Evolutionary conservation across 2,888 invertebrate species (phyloP), one percentile per base, ranked within the genome.

Genomic region (Amphipyra tragopoginis): DNA sequence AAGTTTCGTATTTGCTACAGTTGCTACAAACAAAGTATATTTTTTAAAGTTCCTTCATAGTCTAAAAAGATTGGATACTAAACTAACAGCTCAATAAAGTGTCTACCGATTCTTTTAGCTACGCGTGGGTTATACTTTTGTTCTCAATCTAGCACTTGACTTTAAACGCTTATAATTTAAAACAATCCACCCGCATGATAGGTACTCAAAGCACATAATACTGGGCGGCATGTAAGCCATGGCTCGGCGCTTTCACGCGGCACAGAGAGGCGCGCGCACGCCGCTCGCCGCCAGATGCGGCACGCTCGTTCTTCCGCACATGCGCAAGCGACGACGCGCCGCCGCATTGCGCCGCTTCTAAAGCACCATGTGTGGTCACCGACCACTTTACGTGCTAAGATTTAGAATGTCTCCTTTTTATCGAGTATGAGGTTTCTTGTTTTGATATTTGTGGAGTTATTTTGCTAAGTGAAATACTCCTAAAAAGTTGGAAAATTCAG

Each of bases 241-340:
- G 2, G 34, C 42, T 58, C 21, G 44, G 65, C 48, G 52, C 61
- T 68, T 72, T 74, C 63, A 45, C 57, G 62, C 56, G 39, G 56
- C 50, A 10, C 33, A 44, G 14, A 40, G 49, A 61, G 53, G 65
- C 59, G 73, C 70, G 75, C 80, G 77, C 75, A 67, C 76, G 77
- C 74, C 21, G 21, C n/a, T n/a, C 21, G 21, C 21, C 57, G 79
- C 79, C 86, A 87, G 87, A 89, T 88, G 89, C 76, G 82, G 81
- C 88, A 86, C 85, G 87, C 80, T 83, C 79, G 44, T 55, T 79
- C 77, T 75, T 75, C 79, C 79, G 77, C 72, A 67, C 75, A 77
- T 65, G 65, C 73, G 65, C 56, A 36, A 21, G 45, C 53, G 65
- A 54, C 43, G 50, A 52, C 21, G 56, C 51, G 21, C 48, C 51